phyloP scores from a whole-genome alignment of 2,113 vertebrate species.

The Cololabis saira region DNA sequence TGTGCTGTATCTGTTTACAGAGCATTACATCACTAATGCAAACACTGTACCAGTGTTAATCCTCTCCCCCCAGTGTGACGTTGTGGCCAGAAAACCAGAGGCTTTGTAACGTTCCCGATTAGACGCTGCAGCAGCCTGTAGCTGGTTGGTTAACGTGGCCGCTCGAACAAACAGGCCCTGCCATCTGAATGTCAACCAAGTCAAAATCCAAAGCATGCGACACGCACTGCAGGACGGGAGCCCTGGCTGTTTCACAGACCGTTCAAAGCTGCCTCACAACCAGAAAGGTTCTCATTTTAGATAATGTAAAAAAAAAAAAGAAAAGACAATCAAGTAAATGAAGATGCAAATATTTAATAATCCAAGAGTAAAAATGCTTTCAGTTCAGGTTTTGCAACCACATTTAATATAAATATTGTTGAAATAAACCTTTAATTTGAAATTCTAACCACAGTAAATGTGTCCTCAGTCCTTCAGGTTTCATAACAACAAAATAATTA shows the following conservation, averaged over 20 bases:
- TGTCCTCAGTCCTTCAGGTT: too few species aligned
- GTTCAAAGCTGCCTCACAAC: not conserved
- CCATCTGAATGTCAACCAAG: constrained; percentile 19
- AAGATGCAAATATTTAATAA: too few species aligned
- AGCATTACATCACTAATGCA: constrained; percentile 72
- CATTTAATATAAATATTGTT: constrained; percentile 13
- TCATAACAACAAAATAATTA: too few species aligned
- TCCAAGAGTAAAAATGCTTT: not conserved
- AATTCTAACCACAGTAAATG: not conserved
- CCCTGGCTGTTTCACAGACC: not conserved
- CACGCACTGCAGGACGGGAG: constrained; percentile 25
- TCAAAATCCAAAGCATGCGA: constrained; percentile 5
- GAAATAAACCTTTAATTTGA: not conserved
- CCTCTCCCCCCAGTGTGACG: constrained; percentile 57
- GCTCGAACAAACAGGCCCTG: constrained; percentile 27
- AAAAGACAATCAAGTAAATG: not conserved
- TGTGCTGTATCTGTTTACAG: constrained; percentile 57
- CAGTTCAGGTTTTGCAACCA: constrained; percentile 5
- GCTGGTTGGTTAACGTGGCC: constrained; percentile 23
- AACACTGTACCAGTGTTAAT: constrained; percentile 62
- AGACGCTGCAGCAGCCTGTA: constrained; percentile 28
- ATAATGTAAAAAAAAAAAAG: not conserved
- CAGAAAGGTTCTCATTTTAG: not conserved
- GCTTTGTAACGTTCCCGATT: constrained; percentile 54
- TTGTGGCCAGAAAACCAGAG: constrained; percentile 36